Base-by-base conservation (phyloP, 2,797 vertebrate genomes). In the Sebastolobus altivelis region DNA sequence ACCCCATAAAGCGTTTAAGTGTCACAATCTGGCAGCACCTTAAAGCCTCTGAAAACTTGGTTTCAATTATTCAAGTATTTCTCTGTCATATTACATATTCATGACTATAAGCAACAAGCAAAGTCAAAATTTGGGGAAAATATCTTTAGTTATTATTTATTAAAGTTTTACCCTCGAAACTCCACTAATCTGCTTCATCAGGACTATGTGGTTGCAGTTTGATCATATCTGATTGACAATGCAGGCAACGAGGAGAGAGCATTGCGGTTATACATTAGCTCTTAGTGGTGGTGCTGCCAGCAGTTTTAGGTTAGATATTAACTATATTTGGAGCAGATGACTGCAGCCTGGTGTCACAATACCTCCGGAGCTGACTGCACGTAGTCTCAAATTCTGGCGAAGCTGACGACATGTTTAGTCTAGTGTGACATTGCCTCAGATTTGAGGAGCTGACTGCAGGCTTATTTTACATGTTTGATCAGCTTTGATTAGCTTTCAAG, bases 281-380 rank as follows among this genome's bases (percentile, higher is more conserved):
- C 8, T 33, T 38, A 52, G 18, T 71, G 55, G 29, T 13, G 12
- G 7, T 54, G 69, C 43, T 71, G 84, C 68, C 80, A 77, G 16
- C 37, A 25, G 56, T 81, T 72, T 67, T 54, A 52, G 6, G 31
- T 84, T 82, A 81, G 40, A 73, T 63, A 78, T 86, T 83, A 87
- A 86, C 81, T 86, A 37, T 65, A 65, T 79, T 63, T 75, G 79
- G 43, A 75, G 56, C 65, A 72, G 65, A 33, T 75, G 66, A 75
- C 71, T 65, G 37, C 59, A 75, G 72, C 62, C n/a, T 52, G 65
- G 14, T 79, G 75, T 77, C 69, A 66, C 60, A 77, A 40, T 40
- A 69, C 22, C 58, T 65, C 18, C 65, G 16, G 37, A 27, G 56
- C 77, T 37, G 65, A 58, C 58, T 67, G 67, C 63, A 80, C n/a